Evolutionary conservation across 1,140 invertebrate genomes (phyloP).

Genomic region (Oryzaephilus surinamensis): DNA sequence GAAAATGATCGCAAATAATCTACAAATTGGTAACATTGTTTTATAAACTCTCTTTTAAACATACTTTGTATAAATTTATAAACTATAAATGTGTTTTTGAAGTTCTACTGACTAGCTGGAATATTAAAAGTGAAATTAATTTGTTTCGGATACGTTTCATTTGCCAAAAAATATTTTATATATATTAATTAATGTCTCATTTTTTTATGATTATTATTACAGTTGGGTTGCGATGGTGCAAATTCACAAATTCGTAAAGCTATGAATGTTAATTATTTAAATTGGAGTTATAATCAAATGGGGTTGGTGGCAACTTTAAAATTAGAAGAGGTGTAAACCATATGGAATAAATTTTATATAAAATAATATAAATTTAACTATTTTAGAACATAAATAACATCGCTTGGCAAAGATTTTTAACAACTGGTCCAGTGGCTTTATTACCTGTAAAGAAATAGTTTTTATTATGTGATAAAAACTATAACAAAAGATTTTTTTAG

Average conservation of each 20-base stretch:
- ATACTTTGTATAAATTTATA: too few relatives aligned
- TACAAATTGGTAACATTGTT: too few relatives aligned
- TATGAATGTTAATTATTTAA: conserved; percentile 68
- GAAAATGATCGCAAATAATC: too few relatives aligned
- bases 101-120: too few relatives aligned
- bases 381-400: background rate
- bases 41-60: too few relatives aligned
- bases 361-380: background rate
- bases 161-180: conserved; percentile 1
- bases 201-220: conserved; percentile 32
- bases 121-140: too few relatives aligned
- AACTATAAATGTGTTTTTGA: too few relatives aligned
- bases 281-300: conserved; percentile 79
- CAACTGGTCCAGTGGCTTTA: conserved; percentile 73
- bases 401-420: conserved; percentile 93
- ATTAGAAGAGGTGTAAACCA: conserved; percentile 51
- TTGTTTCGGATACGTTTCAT: too few relatives aligned
- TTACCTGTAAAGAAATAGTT: conserved; percentile 59
- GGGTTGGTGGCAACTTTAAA: conserved; percentile 83
- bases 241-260: conserved; percentile 74
- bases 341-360: conserved; percentile 4
- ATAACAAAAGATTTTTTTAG: conserved; percentile 31
- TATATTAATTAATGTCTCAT: too few relatives aligned
- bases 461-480: conserved; percentile 2
- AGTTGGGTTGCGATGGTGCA: conserved; percentile 89